Evolutionary conservation across 1,140 invertebrate species (phyloP), one percentile per base, ranked within the genome.

Genomic region (Aradophagus sp.): DNA sequence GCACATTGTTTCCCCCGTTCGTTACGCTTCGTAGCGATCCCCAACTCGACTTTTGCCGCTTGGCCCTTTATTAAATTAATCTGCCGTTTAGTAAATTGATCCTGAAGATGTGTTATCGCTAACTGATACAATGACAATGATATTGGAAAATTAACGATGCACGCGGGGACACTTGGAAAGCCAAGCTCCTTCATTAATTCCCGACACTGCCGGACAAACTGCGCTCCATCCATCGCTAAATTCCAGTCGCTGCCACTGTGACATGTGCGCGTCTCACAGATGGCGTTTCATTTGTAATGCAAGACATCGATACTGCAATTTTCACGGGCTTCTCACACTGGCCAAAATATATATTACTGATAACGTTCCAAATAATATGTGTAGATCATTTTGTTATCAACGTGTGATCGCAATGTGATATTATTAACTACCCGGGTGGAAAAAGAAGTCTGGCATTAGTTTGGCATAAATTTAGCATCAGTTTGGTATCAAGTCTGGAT

Each of bases 21-120:
- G 77, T 82, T 77, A 79, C 77, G 73, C 75, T 77, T 73, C 73
- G 58, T 34, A 63, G 62, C 50, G 19, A 45, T 53, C 56, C 65
- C 48, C 68, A 62, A 41, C 56, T 69, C 48, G 53, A 75, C 75
- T 74, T 74, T 77, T 75, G 20, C 41, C 66, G 45, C 47, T 69
- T 39, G 50, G 42, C 68, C 77, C 76, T 78, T 83, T 83, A 81
- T 81, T 81, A 80, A 81, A 83, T 83, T 83, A 80, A 83, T 83
- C 77, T 80, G 77, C 76, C 78, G 81, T 83, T 83, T 83, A 80
- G 76, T 80, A 81, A 83, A 83, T 83, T 83, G 79, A 83, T 83
- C 77, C 73, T 69, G 68, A 72, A 65, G 58, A 68, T 73, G 53
- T 71, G 61, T 75, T 67, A 75, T 75, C 73, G 69, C 66, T 53